Evolutionary conservation across 1,140 invertebrate genomes (phyloP), one percentile per base, ranked within the genome.

Genomic region (Diorhabda elongata): DNA sequence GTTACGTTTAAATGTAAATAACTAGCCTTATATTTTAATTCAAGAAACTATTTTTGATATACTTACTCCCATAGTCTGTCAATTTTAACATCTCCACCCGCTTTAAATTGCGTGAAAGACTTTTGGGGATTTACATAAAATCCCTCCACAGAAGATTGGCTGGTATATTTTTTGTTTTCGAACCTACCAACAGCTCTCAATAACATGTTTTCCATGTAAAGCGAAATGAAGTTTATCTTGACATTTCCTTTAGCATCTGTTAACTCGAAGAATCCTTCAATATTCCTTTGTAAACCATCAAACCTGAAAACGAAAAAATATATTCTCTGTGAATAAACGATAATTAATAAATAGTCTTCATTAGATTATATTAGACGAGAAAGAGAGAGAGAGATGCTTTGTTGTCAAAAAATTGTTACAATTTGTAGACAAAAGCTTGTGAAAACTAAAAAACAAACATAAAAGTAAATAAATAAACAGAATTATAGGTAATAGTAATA

Each of bases 1-100:
- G 26, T 26, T 26, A 26, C 26, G 26, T 26, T 26, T 26, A 26
- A 26, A 26, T 26, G 26, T 26, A 26, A 26, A 26, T 26, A 26
- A 26, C 26, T 26, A 26, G 26, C 26, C 0, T 26, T 26, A 26
- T 26, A 26, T 26, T 26, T 26, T 26, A 26, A 1, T 26, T 26
- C 26, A 1, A 1, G 26, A 26, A 26, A 26, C 26, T 26, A 26
- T 26, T 1, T 26, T 26, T 26, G 26, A 26, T 26, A 52, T 70
- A 76, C 78, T 80, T 66, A 84, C 80, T 64, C 82, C 87, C 80
- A 89, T 44, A 71, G 72, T 73, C 71, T 78, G 71, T 88, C 83
- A 2, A 88, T 75, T 58, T 85, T 83, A 2, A 87, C 63, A 60
- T 86, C 82, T 8, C 84, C 85, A 0, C 87, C 87, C 2, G 79